Conservation (phyloP, 2,113 vertebrate species). For the Machaerirhynchus nigripectus region DNA sequence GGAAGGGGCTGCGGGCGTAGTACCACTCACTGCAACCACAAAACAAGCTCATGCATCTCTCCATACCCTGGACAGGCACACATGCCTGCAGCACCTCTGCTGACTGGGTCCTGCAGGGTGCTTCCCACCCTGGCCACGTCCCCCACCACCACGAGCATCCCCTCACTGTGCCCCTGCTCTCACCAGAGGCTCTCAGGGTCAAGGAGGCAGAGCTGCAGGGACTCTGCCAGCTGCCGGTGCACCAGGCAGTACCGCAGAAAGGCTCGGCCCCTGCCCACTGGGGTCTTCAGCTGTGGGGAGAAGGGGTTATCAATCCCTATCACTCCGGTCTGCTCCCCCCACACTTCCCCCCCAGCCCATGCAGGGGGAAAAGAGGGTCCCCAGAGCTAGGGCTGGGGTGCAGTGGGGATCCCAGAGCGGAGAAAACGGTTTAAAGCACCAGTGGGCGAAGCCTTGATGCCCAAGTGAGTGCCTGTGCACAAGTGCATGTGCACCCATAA, state of each 20-base stretch:
- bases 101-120: not conserved
- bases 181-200: slow-evolving; percentile 63
- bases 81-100: not conserved
- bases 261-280: slow-evolving; percentile 73
- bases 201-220: slow-evolving; percentile 76
- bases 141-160: fast-evolving
- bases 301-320: not conserved
- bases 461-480: fast-evolving
- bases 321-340: fast-evolving
- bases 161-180: not conserved
- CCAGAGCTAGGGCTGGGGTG: not conserved
- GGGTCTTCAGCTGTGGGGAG: slow-evolving; percentile 67
- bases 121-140: not conserved
- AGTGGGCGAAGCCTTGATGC: fast-evolving
- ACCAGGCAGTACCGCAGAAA: slow-evolving; percentile 78
- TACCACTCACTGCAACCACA: slow-evolving; percentile 72
- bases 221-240: slow-evolving; percentile 70
- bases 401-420: not conserved
- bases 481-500: not conserved
- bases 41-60: not conserved
- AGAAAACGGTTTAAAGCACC: not conserved
- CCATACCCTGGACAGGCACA: fast-evolving
- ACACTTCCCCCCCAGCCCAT: fast-evolving
- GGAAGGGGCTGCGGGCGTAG: slow-evolving; percentile 72
- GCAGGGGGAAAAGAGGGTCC: not conserved